phyloP scores from a whole-genome alignment of 2,888 invertebrate species.

The Polylopha cassiicola region DNA sequence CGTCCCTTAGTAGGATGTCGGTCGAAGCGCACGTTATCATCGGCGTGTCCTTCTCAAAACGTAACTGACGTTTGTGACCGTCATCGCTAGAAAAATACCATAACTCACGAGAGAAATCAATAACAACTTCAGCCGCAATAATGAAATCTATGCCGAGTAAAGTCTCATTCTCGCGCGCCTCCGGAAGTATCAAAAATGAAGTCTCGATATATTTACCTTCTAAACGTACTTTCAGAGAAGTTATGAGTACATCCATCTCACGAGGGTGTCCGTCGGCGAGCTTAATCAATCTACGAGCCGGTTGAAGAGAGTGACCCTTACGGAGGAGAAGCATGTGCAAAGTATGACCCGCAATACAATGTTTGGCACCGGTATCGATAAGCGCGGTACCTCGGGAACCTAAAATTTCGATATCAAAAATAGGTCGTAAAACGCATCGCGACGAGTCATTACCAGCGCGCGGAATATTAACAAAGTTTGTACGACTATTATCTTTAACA shows the following conservation, averaged over 20 bases:
- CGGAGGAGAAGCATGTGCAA: background rate
- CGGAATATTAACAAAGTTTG: too few relatives aligned
- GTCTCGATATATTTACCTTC: background rate
- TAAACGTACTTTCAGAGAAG: background rate
- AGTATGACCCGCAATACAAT: background rate
- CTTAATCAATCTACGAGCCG: background rate
- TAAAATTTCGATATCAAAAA: too few relatives aligned
- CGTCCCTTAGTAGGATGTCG: slow-evolving; percentile 13
- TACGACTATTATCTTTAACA: too few relatives aligned
- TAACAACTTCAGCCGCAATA: background rate
- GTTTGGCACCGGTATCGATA: too few relatives aligned
- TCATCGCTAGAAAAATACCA: slow-evolving; percentile 3
- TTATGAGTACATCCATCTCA: background rate
- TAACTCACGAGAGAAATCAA: background rate
- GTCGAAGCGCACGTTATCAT: background rate
- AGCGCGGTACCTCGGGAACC: too few relatives aligned
- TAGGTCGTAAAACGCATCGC: too few relatives aligned
- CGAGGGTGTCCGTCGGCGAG: background rate
- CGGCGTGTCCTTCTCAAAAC: background rate
- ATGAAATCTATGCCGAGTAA: slow-evolving; percentile 16
- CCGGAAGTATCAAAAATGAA: slow-evolving; percentile 11
- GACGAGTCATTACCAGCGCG: too few relatives aligned
- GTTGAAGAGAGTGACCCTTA: background rate
- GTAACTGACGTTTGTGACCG: background rate
- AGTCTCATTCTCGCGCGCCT: slow-evolving; percentile 8